Conservation (phyloP, 2,797 vertebrate genomes). For the Acomys russatus region DNA sequence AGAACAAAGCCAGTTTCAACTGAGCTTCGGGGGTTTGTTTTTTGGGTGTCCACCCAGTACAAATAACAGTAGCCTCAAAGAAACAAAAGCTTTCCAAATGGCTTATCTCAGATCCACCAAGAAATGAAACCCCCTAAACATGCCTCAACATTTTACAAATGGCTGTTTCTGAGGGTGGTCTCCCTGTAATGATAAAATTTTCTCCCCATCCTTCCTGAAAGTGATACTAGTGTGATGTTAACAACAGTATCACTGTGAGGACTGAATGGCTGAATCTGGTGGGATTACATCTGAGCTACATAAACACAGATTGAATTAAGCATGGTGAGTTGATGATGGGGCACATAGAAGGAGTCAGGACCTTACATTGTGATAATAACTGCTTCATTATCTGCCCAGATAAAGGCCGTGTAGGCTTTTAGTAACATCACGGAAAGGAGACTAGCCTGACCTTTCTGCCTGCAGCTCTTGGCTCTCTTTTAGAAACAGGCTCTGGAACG, state of each 20-base stretch:
- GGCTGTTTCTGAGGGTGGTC: constrained; percentile 81
- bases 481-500: constrained; percentile 39
- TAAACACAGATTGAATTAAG: constrained; percentile 83
- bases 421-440: constrained; percentile 75
- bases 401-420: constrained; percentile 81
- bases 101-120: constrained; percentile 81
- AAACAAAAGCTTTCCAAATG: constrained; percentile 83
- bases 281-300: constrained; percentile 78
- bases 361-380: constrained; percentile 81
- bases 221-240: constrained; percentile 82
- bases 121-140: constrained; percentile 81
- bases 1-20: constrained; percentile 73
- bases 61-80: constrained; percentile 81
- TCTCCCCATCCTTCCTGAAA: constrained; percentile 82
- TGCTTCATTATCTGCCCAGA: constrained; percentile 84
- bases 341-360: constrained; percentile 66
- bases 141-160: constrained; percentile 78
- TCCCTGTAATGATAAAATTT: constrained; percentile 80
- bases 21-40: constrained; percentile 62
- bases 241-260: neutral
- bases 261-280: constrained; percentile 76
- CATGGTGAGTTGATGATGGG: constrained; percentile 75
- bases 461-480: constrained; percentile 42
- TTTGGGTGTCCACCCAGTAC: constrained; percentile 73
- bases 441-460: constrained; percentile 76